phyloP scores from a whole-genome alignment of 2,113 vertebrate species.

The Paralichthys olivaceus region DNA sequence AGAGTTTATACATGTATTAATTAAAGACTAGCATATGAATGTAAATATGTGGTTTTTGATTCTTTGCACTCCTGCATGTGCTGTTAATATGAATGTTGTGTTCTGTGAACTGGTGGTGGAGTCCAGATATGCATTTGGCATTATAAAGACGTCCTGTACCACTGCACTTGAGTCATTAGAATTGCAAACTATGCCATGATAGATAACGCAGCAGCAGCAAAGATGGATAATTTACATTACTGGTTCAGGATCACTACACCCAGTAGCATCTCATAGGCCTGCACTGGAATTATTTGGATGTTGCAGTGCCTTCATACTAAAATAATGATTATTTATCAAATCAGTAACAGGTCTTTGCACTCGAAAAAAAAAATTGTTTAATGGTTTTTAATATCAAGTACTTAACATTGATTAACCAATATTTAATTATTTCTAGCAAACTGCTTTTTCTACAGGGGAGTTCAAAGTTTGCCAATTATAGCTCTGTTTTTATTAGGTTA shows the following conservation, averaged over 20 bases:
- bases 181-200: slow-evolving; percentile 57
- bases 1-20: neutral
- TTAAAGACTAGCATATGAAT: neutral
- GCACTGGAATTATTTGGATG: neutral
- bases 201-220: slow-evolving; percentile 5
- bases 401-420: neutral
- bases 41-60: neutral
- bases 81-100: slow-evolving; percentile 1
- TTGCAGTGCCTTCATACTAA: neutral
- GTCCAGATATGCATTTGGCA: slow-evolving; percentile 39
- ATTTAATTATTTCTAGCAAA: neutral
- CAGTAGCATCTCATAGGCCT: neutral
- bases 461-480: neutral
- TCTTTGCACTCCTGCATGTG: neutral
- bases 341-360: neutral
- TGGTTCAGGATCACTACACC: neutral
- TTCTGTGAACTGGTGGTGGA: neutral
- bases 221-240: neutral
- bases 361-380: too few species aligned
- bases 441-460: neutral
- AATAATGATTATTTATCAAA: neutral
- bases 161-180: slow-evolving; percentile 46
- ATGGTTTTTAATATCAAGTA: neutral
- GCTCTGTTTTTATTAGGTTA: neutral
- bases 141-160: slow-evolving; percentile 53